phyloP scores from a whole-genome alignment of 2,113 vertebrate genomes.

The Ciconia stormi region DNA sequence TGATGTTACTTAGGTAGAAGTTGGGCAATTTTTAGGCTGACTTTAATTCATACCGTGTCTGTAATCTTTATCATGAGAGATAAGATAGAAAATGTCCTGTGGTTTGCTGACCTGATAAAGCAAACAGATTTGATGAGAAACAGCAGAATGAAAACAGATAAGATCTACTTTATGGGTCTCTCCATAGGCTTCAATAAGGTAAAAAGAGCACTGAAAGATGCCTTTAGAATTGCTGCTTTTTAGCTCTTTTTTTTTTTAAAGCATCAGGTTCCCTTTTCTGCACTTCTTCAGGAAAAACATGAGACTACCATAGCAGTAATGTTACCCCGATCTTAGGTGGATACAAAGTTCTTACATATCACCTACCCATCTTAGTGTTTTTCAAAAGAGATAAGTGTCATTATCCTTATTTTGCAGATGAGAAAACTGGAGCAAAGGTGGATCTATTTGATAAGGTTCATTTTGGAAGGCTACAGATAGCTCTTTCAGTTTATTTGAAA shows the following conservation, averaged over 20 bases:
- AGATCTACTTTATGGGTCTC: not conserved
- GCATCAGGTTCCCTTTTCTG: not conserved
- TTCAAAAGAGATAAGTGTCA: not conserved
- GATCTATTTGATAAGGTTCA: not conserved
- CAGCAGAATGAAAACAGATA: slow-evolving; percentile 26
- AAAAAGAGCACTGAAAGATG: not conserved
- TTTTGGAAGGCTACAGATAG: not conserved
- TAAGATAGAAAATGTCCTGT: slow-evolving; percentile 17
- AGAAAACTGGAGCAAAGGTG: not conserved
- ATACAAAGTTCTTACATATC: not conserved
- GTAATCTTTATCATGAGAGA: slow-evolving; percentile 16
- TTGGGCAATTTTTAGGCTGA: not conserved
- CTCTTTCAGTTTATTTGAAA: not conserved
- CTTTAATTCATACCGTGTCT: not conserved
- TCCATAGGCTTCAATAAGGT: not conserved
- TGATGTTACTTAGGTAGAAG: not conserved
- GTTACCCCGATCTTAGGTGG: not conserved
- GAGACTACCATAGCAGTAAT: not conserved
- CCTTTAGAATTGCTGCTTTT: not conserved
- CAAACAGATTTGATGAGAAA: slow-evolving; percentile 21
- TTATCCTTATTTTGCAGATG: not conserved
- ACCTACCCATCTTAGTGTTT: not conserved
- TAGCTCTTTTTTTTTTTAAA: not conserved
- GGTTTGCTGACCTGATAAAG: slow-evolving; percentile 12
- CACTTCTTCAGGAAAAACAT: not conserved